Conservation (phyloP, 1,140 invertebrate genomes). For the Aporrectodea caliginosa region DNA sequence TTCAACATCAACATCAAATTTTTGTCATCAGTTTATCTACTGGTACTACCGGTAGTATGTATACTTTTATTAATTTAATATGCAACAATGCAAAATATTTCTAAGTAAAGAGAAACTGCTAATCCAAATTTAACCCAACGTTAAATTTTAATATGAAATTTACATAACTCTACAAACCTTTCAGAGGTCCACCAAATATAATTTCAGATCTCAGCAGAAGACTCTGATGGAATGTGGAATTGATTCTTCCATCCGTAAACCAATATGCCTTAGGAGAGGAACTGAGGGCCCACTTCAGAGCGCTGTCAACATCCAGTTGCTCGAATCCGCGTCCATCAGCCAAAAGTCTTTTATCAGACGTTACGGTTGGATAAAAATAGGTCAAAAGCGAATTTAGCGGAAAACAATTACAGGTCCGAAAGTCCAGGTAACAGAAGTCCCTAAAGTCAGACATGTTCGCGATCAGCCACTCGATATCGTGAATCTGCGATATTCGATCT, state of each 20-base stretch:
- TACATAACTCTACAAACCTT: constrained; percentile 36
- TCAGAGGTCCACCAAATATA: constrained; percentile 46
- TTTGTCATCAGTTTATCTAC: too few relatives aligned
- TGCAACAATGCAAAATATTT: too few relatives aligned
- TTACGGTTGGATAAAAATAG: constrained; percentile 47
- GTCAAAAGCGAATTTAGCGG: constrained; percentile 47
- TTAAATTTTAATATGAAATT: not conserved
- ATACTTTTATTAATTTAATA: too few relatives aligned
- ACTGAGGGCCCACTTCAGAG: constrained; percentile 45
- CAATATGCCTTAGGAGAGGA: constrained; percentile 44
- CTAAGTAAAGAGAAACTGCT: too few relatives aligned
- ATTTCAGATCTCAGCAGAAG: constrained; percentile 44
- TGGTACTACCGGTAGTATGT: too few relatives aligned
- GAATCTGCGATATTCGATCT: constrained; percentile 41
- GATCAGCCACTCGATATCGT: constrained; percentile 44
- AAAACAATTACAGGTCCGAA: constrained; percentile 37
- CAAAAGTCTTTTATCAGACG: constrained; percentile 32
- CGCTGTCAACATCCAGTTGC: constrained; percentile 41
- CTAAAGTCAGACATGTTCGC: constrained; percentile 39
- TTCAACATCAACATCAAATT: too few relatives aligned
- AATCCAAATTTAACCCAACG: too few relatives aligned
- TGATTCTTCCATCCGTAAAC: constrained; percentile 47
- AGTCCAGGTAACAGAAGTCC: constrained; percentile 45
- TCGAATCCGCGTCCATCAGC: constrained; percentile 45
- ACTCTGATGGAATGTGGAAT: constrained; percentile 41